Percentiles rank a stretch among this genome's conserved stretches.
Conservation (phyloP, 2,888 invertebrate species). For the Drosophila anomalata region DNA sequence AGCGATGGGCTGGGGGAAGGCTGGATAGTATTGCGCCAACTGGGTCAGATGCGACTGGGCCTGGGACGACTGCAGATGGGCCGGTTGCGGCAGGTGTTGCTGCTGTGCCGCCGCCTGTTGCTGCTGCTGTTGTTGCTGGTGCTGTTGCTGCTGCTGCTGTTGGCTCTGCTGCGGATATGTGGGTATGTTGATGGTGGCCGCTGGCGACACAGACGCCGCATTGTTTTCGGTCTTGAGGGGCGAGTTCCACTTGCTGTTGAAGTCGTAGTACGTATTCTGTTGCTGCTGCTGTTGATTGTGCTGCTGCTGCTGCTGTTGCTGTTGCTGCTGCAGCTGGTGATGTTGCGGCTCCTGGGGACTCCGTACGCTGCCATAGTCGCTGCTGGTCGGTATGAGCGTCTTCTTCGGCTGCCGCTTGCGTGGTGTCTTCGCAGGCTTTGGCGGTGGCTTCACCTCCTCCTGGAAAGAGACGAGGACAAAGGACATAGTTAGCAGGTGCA, state of each 20-base stretch:
- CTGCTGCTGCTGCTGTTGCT: slow-evolving; percentile 85
- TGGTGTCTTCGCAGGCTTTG: slow-evolving; percentile 82
- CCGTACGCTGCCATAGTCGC: slow-evolving; percentile 77
- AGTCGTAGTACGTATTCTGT: slow-evolving; percentile 89
- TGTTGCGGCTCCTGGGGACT: slow-evolving; percentile 79
- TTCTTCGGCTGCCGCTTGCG: slow-evolving; percentile 83
- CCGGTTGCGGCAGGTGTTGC: slow-evolving; percentile 86
- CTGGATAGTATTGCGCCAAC: slow-evolving; percentile 82
- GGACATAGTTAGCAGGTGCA: not conserved
- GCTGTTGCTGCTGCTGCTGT: slow-evolving; percentile 67
- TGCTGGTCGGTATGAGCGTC: slow-evolving; percentile 74
- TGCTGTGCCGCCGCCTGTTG: slow-evolving; percentile 83
- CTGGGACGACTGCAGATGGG: slow-evolving; percentile 91
- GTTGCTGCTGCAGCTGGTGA: slow-evolving; percentile 77
- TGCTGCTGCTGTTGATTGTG: slow-evolving; percentile 83
- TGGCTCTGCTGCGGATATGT: slow-evolving; percentile 84
- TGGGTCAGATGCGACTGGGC: slow-evolving; percentile 88
- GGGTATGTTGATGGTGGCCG: slow-evolving; percentile 80
- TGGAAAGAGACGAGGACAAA: slow-evolving; percentile 51
- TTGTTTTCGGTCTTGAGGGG: slow-evolving; percentile 84
- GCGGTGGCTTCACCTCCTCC: slow-evolving; percentile 80
- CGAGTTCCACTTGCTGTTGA: slow-evolving; percentile 92
- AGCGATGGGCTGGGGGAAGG: slow-evolving; percentile 83
- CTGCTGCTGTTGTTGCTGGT: slow-evolving; percentile 66
- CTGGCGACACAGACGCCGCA: slow-evolving; percentile 80